phyloP scores from a whole-genome alignment of 2,113 vertebrate genomes.

The Panthera tigris region DNA sequence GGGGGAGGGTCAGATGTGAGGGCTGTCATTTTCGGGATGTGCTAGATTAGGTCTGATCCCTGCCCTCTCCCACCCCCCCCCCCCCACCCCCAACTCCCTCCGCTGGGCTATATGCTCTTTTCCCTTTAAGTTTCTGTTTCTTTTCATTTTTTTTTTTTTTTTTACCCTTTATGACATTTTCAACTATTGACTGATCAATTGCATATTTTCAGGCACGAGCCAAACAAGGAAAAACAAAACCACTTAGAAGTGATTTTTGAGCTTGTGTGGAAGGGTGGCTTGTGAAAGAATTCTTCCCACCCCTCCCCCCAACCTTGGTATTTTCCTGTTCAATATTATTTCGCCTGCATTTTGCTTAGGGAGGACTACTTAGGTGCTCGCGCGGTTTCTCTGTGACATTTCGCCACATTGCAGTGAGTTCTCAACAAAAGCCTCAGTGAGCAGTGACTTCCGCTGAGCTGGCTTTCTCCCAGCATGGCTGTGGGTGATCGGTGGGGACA shows the following conservation, averaged over 20 bases:
- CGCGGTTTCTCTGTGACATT: neutral
- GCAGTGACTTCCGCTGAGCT: neutral
- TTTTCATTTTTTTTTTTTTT: neutral
- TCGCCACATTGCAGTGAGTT: neutral
- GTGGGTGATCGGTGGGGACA: neutral
- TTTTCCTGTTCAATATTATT: neutral
- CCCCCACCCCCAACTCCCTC: fast-evolving
- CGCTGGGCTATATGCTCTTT: neutral
- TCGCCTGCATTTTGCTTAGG: neutral
- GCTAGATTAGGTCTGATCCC: neutral
- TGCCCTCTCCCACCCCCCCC: too few species aligned
- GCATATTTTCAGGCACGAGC: constrained; percentile 5
- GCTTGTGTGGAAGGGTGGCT: neutral
- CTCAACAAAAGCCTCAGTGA: neutral
- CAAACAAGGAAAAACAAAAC: neutral
- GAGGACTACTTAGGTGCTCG: neutral
- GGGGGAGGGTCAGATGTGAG: fast-evolving
- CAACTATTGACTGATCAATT: neutral
- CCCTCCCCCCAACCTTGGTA: too few species aligned
- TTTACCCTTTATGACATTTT: constrained; percentile 3
- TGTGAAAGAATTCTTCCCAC: neutral
- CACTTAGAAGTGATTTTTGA: neutral
- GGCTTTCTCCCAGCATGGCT: neutral
- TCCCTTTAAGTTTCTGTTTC: neutral
- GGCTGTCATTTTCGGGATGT: neutral